Conservation (phyloP, 2,113 vertebrate genomes). For the Oreochromis niloticus region DNA sequence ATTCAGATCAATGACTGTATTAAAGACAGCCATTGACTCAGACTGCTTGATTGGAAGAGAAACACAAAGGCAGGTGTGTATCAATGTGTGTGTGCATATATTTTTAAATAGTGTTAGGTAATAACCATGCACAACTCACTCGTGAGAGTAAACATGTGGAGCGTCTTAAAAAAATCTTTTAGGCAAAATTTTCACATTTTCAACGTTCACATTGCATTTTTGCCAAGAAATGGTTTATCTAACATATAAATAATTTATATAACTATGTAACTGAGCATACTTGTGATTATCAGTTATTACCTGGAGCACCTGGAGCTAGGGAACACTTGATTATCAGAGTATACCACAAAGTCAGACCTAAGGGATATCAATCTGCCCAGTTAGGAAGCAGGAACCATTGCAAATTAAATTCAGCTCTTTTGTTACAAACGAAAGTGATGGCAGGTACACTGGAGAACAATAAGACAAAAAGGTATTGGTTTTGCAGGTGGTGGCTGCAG, state of each 20-base stretch:
- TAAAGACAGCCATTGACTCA: not conserved
- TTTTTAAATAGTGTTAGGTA: not conserved
- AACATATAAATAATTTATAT: not conserved
- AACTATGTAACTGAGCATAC: not conserved
- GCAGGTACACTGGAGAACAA: not conserved
- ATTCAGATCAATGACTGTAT: not conserved
- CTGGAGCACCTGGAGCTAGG: not conserved
- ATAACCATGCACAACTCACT: not conserved
- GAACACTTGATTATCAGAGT: not conserved
- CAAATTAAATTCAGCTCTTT: not conserved
- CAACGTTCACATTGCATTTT: not conserved
- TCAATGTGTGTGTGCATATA: not conserved
- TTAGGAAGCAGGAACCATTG: not conserved
- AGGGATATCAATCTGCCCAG: not conserved
- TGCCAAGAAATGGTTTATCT: not conserved
- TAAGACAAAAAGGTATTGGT: not conserved
- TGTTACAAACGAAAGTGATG: not conserved
- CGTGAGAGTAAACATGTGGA: not conserved
- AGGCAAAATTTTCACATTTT: not conserved
- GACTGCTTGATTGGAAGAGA: not conserved
- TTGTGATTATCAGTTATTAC: not conserved
- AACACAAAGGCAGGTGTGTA: not conserved
- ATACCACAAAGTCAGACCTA: not conserved
- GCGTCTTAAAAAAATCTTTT: fast-evolving
- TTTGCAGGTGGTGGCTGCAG: not conserved